A percentile compares a stretch with the other conserved stretches of the same genome.
Evolutionary conservation across 2,888 invertebrate species (phyloP).

Genomic region (Lepidocyrtoides sp.): DNA sequence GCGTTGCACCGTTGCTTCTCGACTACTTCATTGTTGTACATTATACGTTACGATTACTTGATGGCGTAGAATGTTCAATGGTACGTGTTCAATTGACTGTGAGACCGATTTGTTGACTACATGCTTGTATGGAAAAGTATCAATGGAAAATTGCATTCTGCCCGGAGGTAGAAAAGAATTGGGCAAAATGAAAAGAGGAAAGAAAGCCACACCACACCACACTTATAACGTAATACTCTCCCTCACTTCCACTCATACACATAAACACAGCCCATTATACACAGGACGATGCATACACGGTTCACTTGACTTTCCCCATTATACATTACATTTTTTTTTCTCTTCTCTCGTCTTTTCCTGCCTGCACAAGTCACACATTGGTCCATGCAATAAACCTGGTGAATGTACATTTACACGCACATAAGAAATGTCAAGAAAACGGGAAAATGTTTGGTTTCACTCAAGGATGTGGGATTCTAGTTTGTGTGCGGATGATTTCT

Average conservation of each 20-base stretch:
- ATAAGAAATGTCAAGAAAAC: conserved; percentile 61
- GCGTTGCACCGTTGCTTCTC: neutral
- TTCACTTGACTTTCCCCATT: conserved; percentile 74
- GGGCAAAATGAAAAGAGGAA: conserved; percentile 30
- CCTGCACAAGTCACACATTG: conserved; percentile 37
- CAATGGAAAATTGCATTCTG: conserved; percentile 66
- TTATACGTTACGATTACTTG: conserved; percentile 9
- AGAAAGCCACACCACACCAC: neutral
- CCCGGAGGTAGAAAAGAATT: conserved; percentile 19
- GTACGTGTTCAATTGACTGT: conserved; percentile 78
- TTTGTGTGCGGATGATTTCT: conserved; percentile 69
- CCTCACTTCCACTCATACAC: neutral
- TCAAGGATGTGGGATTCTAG: conserved; percentile 63
- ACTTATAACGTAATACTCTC: conserved; percentile 9
- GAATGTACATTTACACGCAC: neutral
- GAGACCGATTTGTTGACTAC: conserved; percentile 77
- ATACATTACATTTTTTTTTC: conserved; percentile 59
- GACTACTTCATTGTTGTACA: neutral
- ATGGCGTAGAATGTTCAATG: neutral
- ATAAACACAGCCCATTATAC: conserved; percentile 34
- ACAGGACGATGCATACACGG: conserved; percentile 47
- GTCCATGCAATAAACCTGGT: conserved; percentile 1
- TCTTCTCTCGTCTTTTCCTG: too few species aligned
- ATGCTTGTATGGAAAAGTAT: conserved; percentile 55
- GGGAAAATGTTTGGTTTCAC: conserved; percentile 66